These are phyloP conservation scores for Melieria picta DNA, from an alignment of 2,888 invertebrate species.

Conservation along the genomic window DNA sequence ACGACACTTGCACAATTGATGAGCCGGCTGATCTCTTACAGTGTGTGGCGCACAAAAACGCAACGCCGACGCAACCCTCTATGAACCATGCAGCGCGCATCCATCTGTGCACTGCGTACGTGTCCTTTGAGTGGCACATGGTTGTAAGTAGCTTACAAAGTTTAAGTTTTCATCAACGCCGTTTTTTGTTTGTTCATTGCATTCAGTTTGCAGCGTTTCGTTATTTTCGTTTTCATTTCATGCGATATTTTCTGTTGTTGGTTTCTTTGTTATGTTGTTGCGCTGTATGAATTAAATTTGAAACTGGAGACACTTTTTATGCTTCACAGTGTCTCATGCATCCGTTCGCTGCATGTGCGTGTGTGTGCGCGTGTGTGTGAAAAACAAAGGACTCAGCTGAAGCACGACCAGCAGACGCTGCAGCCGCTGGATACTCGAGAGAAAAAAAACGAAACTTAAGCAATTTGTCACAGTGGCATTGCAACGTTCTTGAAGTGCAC, in stretches of 20 bases:
- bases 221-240: background rate
- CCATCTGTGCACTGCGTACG: background rate
- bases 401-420: no score
- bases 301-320: no score
- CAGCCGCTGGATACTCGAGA: background rate
- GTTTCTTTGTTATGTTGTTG: background rate
- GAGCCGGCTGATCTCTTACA: no score
- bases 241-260: background rate
- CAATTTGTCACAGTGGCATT: slow-evolving; percentile 21
- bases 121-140: background rate
- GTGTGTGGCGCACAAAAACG: no score
- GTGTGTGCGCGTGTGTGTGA: no score
- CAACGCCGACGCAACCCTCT: no score
- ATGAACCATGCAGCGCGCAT: background rate
- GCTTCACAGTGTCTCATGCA: no score
- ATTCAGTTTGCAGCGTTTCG: background rate
- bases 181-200: background rate
- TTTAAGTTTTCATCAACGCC: background rate
- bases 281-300: slow-evolving; percentile 16
- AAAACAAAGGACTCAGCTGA: no score
- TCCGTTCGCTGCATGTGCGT: no score
- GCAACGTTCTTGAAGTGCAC: slow-evolving; percentile 4
- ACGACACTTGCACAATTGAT: no score
- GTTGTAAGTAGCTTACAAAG: background rate
- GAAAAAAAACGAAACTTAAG: slow-evolving; percentile 9